Evolutionary conservation across 2,113 vertebrate genomes (phyloP), one percentile per base, ranked within the genome.

Genomic region (Okapia johnstoni): DNA sequence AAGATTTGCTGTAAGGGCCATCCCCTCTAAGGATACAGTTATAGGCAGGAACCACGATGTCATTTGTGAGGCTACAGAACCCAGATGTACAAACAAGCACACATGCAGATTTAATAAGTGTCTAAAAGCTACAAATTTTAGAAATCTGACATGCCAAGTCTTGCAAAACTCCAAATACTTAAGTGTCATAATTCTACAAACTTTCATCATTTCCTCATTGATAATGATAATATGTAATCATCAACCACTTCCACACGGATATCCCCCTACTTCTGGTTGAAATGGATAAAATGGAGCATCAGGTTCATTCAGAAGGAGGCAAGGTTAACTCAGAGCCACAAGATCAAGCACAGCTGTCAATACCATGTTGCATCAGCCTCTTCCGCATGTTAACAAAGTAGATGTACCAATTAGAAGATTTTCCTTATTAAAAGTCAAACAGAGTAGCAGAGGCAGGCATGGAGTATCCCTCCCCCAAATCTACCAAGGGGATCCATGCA

Each of bases 161-260:
- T 92, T 88, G 85, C 30, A 96, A 85, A 97, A 96, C 3, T 30
- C 54, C 57, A 93, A 89, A 89, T 40, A 80, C 50, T 46, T 30
- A 73, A 16, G 9, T 73, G 66, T 89, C 40, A 14, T 54, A 92
- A 96, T 89, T 63, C 91, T 57, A 57, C 13, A 91, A 48, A 66
- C 16, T 50, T 57, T 66, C 88, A 55, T 85, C 48, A 63, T 92
- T 89, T 96, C 61, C 57, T 55, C 36, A 9, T n/a, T 88, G 79
- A 50, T 79, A 17, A 17, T 28, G 80, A 58, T 40, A 40, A 33
- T 70, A 57, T 5, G 7, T 77, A 55, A 50, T 61, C 21, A 48
- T 57, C 89, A 85, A 7, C 9, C 54, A 46, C 40, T 86, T 93
- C 30, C 73, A 83, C n/a, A 84, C 11, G 83, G 76, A 93, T 66